Evolutionary conservation across 2,888 invertebrate genomes (phyloP), one percentile per base, ranked within the genome.

Genomic region (Noctua janthina): DNA sequence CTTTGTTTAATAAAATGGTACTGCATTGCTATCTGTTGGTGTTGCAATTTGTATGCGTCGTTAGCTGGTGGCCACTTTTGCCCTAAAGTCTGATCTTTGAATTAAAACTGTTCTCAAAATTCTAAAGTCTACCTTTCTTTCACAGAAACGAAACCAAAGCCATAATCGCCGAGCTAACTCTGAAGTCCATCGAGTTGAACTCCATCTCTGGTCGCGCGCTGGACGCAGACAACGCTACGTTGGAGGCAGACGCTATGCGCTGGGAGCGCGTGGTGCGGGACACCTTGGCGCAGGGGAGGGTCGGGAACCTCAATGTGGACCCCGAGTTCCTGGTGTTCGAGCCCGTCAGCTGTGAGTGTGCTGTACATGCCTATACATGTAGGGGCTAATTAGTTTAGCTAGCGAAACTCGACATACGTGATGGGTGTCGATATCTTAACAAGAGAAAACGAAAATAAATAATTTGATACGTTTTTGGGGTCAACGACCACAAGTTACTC

Each of bases 291-390:
- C 97, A 96, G 0, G 99, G 99, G 10, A 97, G 97, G 90, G 98
- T 99, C 13, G 99, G 99, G 1, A 98, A 98, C 54, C 94, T 99
- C 2, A 98, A 97, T 46, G 98, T 99, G 0, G 99, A 99, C 94
- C 98, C 99, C 0, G 98, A 98, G 82, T 99, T 98, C 93, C 95
- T 99, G 81, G 97, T 98, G 76, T 98, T 99, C 90, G 97, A 98
- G 91, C 97, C 98, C 3, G 97, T 97, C 84, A 97, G 98, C 92
- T 96, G 99, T 98, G 94, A 97, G 98, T 46, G 46, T 46, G 23
- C 11, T 7, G 1, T 7, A 43, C 7, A 7, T 7, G 43, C 43
- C 0, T 43, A 7, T 7, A 46, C 46, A 46, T 46, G 7, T 1
- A 46, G 46, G 10, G 46, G 46, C 46, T 10, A 46, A 46, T 46